Evolutionary conservation across 2,888 invertebrate species (phyloP).

Genomic region (Philereme vetulata): DNA sequence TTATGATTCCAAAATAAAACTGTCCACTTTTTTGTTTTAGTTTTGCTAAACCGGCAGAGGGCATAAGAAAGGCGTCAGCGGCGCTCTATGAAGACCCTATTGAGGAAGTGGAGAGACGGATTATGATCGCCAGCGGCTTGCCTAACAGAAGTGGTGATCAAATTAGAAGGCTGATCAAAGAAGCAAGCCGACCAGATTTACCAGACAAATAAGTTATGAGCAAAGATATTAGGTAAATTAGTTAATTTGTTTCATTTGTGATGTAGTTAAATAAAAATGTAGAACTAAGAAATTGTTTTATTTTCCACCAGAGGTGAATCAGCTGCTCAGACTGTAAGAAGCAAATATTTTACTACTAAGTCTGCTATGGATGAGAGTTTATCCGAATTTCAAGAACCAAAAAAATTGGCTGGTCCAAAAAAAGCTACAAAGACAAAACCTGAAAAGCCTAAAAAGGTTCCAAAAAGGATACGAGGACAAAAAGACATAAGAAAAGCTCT

Average conservation of each 20-base stretch:
- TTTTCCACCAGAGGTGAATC: conserved; percentile 17
- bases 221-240: conserved; percentile 54
- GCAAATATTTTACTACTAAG: conserved; percentile 65
- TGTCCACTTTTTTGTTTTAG: conserved; percentile 48
- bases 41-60: conserved; percentile 51
- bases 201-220: conserved; percentile 63
- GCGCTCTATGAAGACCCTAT: conserved; percentile 68
- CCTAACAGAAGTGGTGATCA: conserved; percentile 52
- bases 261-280: conserved; percentile 34
- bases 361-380: conserved; percentile 73
- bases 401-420: conserved; percentile 57
- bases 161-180: conserved; percentile 54
- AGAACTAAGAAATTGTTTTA: conserved; percentile 2
- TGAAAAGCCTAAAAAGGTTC: conserved; percentile 48
- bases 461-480: conserved; percentile 60
- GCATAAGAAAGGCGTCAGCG: conserved; percentile 57
- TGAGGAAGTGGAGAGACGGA: conserved; percentile 70
- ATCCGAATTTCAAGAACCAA: conserved; percentile 67
- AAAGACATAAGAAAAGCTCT: conserved; percentile 69
- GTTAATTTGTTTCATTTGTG: conserved; percentile 24
- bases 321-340: conserved; percentile 51
- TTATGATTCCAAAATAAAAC: conserved; percentile 23
- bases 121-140: conserved; percentile 66
- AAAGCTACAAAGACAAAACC: conserved; percentile 37
- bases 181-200: conserved; percentile 54